Percentiles rank a stretch among this genome's conserved stretches.
Conservation (phyloP, 2,797 vertebrate genomes). For the Brotula barbata region DNA sequence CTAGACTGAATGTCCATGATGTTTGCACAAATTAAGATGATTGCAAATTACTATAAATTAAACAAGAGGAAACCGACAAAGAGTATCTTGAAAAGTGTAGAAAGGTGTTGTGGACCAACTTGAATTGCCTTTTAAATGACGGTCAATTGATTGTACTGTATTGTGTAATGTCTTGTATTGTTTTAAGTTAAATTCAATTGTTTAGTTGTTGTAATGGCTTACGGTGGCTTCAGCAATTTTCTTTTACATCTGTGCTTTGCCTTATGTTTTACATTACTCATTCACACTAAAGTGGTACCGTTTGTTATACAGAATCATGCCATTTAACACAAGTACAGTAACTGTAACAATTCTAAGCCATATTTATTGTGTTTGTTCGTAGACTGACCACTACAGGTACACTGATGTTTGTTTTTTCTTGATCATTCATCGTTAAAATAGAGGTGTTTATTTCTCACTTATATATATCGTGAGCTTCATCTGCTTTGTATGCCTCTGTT, state of each 20-base stretch:
- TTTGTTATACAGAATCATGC: background rate
- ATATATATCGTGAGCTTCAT: background rate
- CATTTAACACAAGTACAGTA: background rate
- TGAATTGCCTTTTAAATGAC: slow-evolving; percentile 14
- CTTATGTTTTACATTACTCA: slow-evolving; percentile 11
- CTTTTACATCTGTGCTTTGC: slow-evolving; percentile 15
- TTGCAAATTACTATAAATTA: background rate
- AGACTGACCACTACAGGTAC: slow-evolving; percentile 4
- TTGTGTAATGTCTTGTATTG: no score
- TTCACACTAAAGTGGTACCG: background rate
- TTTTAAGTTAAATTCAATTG: slow-evolving; percentile 1
- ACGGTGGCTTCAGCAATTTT: slow-evolving; percentile 15
- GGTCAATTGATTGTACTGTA: no score
- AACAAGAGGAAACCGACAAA: background rate
- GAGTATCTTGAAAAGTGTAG: background rate
- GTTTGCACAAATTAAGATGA: background rate
- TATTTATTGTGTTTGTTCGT: slow-evolving; percentile 3
- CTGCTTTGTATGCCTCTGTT: background rate
- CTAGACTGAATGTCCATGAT: background rate
- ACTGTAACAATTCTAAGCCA: slow-evolving; percentile 6
- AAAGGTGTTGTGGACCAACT: slow-evolving; percentile 29
- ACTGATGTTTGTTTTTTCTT: slow-evolving; percentile 37
- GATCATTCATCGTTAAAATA: slow-evolving; percentile 51
- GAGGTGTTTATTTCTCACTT: slow-evolving; percentile 29
- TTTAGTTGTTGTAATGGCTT: slow-evolving; percentile 19